Evolutionary conservation across 2,888 invertebrate genomes (phyloP).

Genomic region (Silvanus unidentatus): DNA sequence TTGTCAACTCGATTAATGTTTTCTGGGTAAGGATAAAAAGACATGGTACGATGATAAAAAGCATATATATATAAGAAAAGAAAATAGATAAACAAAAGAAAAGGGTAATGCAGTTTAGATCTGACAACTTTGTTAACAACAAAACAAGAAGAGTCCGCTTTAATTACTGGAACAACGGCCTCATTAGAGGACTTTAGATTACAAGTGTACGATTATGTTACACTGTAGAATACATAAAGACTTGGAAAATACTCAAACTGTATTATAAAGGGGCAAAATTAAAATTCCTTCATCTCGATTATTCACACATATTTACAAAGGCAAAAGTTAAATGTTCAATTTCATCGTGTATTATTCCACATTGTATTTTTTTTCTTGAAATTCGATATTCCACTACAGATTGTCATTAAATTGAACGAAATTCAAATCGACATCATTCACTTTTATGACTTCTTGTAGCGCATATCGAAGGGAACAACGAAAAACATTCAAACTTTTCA

Average conservation of each 20-base stretch:
- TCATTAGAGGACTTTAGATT: slow-evolving; percentile 37
- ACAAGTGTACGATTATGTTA: slow-evolving; percentile 35
- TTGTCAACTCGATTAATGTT: slow-evolving; percentile 5
- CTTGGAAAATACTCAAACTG: slow-evolving; percentile 13
- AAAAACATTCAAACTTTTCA: too few species aligned
- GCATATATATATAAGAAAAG: slow-evolving; percentile 7
- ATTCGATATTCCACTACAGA: too few species aligned
- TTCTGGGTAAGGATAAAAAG: not conserved
- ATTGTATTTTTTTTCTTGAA: too few species aligned
- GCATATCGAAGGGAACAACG: too few species aligned
- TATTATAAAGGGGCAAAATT: slow-evolving; percentile 3
- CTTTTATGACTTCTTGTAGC: too few species aligned
- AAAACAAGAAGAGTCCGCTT: slow-evolving; percentile 32
- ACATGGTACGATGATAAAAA: slow-evolving; percentile 1
- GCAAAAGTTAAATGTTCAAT: too few species aligned
- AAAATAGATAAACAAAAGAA: slow-evolving; percentile 27
- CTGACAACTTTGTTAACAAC: slow-evolving; percentile 36
- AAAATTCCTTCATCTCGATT: slow-evolving; percentile 27
- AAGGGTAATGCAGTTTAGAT: slow-evolving; percentile 33
- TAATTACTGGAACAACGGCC: slow-evolving; percentile 39
- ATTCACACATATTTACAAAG: too few species aligned
- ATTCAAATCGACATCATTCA: too few species aligned
- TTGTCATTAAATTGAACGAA: too few species aligned
- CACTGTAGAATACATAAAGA: slow-evolving; percentile 26
- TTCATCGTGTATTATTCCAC: too few species aligned